Percentiles rank a stretch among this genome's conserved stretches.
phyloP scores from a whole-genome alignment of 2,797 vertebrate species.

The Intellagama lesueurii region DNA sequence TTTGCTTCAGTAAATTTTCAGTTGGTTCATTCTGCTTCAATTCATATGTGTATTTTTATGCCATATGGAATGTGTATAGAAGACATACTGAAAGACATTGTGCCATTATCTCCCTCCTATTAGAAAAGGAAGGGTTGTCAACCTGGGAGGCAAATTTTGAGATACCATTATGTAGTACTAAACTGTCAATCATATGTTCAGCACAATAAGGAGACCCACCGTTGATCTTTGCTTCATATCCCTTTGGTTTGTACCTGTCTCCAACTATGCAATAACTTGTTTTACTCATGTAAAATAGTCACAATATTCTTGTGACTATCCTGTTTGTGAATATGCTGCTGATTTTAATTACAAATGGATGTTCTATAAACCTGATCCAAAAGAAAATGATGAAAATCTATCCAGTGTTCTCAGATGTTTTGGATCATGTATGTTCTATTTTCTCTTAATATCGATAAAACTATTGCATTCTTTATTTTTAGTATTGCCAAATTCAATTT shows the following conservation, averaged over 20 bases:
- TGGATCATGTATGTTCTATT: background rate
- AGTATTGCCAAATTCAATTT: background rate
- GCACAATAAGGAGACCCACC: background rate
- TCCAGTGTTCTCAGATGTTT: background rate
- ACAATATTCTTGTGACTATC: background rate
- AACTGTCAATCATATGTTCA: background rate
- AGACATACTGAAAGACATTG: background rate
- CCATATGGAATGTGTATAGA: background rate
- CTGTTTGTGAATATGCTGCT: background rate
- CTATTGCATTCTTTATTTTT: constrained; percentile 1
- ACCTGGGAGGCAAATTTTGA: no score
- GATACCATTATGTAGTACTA: background rate
- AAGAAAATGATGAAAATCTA: constrained; percentile 2
- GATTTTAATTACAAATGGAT: background rate
- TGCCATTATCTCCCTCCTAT: background rate
- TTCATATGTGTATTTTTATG: background rate
- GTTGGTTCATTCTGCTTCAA: background rate
- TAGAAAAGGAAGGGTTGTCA: background rate
- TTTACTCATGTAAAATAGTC: background rate
- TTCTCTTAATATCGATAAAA: background rate
- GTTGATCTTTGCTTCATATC: no score
- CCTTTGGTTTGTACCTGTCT: background rate
- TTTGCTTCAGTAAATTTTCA: background rate
- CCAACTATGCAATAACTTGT: background rate
- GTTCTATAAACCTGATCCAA: background rate